Conservation (phyloP, 2,888 invertebrate species). For the Diarsia brunnea region DNA sequence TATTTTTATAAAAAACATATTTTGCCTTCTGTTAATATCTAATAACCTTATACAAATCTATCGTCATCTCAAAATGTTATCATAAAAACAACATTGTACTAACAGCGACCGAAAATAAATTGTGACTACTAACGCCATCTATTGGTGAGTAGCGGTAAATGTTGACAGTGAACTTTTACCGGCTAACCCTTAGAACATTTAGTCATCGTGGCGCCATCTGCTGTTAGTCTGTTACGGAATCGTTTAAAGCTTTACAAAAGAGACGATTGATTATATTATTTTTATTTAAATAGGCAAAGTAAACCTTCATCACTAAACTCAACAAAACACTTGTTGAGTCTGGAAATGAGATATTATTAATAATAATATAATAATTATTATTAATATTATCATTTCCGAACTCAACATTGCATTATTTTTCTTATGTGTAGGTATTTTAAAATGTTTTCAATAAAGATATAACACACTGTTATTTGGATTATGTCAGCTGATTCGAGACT, state of each 20-base stretch:
- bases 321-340: background rate
- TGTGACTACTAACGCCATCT: constrained; percentile 57
- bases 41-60: background rate
- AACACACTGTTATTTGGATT: background rate
- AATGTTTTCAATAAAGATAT: background rate
- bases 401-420: background rate
- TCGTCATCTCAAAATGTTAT: background rate
- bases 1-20: background rate
- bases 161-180: constrained; percentile 4
- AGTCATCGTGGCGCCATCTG: constrained; percentile 32
- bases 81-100: background rate
- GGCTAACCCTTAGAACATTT: background rate
- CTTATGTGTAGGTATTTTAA: background rate
- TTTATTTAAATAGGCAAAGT: background rate
- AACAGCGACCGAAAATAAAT: background rate
- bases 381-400: background rate
- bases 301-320: background rate
- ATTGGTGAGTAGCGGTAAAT: constrained; percentile 42
- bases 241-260: background rate
- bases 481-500: background rate
- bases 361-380: too few species aligned
- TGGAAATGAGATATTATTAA: background rate
- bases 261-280: background rate
- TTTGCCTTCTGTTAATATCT: background rate
- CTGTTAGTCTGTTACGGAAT: background rate